Evolutionary conservation across 2,797 vertebrate genomes (phyloP), one percentile per base, ranked within the genome.

Genomic region (Diceros bicornis): DNA sequence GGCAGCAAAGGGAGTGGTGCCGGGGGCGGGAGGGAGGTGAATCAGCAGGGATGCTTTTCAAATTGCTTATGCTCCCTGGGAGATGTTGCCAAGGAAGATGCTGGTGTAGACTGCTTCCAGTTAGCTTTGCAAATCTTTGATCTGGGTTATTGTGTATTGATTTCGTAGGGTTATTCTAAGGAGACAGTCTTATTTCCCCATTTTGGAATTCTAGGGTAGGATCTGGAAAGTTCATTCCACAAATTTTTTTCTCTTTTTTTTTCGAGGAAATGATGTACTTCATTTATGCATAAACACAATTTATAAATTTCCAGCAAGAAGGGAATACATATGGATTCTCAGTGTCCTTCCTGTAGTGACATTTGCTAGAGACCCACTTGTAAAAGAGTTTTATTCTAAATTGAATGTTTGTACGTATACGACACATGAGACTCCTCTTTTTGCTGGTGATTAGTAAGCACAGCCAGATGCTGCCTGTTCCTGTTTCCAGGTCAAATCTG

Each of bases 371-470:
- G 61, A 47, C 44, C 92, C 37, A 85, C 27, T 77, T 82, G 32
- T 95, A 91, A 93, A 89, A 91, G 75, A 47, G 57, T 77, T 47
- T 74, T 79, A 47, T 77, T 82, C 81, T 82, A 92, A 92, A 89
- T 77, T 66, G 25, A 72, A 47, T 94, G 27, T 82, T 41, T 88
- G 61, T 87, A 37, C 12, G 17, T 34, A 27, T 23, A 20, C 32
- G 27, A 44, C 57, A 72, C 16, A 7, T 57, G 69, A 96, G 18
- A 64, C 29, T 37, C 85, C 14, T 37, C 32, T 88, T 89, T 86
- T 91, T 75, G 47, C 83, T 93, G 32, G 75, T 93, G n/a, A 47
- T 94, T 47, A n/a, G 74, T 78, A 32, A 71, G 27, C 25, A 66
- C 21, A 96, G 66, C 66, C 37, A 61, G 34, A 4, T 32, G 79